Percentiles rank a stretch among this genome's conserved stretches.
Evolutionary conservation across 2,888 invertebrate species (phyloP).

Genomic region (Dichetophora obliterata): DNA sequence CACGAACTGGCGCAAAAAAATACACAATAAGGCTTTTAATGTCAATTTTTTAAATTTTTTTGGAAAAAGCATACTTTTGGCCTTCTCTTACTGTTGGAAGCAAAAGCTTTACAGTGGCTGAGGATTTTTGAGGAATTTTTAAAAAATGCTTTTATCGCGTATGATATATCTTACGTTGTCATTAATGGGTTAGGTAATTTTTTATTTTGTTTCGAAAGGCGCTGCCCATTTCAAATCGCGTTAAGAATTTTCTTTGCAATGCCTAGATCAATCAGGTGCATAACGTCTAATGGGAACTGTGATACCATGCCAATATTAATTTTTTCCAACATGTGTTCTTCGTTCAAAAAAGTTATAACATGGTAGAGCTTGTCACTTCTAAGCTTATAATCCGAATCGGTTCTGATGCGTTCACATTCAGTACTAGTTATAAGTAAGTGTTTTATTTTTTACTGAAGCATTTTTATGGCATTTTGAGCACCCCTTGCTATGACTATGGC

Average conservation of each 20-base stretch:
- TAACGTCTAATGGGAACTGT: background rate
- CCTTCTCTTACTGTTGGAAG: too few relatives aligned
- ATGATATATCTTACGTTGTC: too few relatives aligned
- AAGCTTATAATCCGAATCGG: background rate
- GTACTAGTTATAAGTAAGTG: background rate
- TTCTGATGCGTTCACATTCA: background rate
- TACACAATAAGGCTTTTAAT: too few relatives aligned
- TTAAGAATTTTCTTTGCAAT: background rate
- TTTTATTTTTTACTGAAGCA: background rate
- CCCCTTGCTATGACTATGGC: background rate
- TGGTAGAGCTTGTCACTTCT: background rate
- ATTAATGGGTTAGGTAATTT: too few relatives aligned
- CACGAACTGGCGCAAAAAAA: too few relatives aligned
- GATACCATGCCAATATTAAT: background rate
- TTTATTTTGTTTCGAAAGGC: background rate
- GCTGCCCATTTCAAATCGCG: background rate
- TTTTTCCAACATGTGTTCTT: background rate
- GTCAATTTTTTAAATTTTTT: too few relatives aligned
- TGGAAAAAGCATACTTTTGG: too few relatives aligned
- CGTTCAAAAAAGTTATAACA: background rate
- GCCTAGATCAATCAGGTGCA: background rate
- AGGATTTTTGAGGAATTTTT: too few relatives aligned
- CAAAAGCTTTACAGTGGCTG: too few relatives aligned
- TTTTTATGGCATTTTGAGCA: constrained; percentile 6
- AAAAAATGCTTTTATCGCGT: too few relatives aligned